Conservation (phyloP, 2,888 invertebrate genomes). For the Spilarctia lutea region DNA sequence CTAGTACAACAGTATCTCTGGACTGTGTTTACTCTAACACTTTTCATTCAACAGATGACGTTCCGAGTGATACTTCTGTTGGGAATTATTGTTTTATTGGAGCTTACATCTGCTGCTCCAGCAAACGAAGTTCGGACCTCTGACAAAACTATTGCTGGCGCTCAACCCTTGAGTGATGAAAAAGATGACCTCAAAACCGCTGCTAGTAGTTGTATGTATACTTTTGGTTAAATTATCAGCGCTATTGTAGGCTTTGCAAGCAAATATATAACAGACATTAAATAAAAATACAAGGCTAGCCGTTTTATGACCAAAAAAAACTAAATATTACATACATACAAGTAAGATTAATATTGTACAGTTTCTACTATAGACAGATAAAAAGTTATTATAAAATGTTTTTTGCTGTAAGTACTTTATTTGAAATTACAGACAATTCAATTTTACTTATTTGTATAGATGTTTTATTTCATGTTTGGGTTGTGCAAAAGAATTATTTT, state of each 20-base stretch:
- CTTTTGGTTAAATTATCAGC: too few species aligned
- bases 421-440: too few species aligned
- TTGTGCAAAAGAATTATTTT: not conserved
- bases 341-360: too few species aligned
- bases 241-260: too few species aligned
- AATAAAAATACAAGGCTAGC: too few species aligned
- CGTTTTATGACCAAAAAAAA: too few species aligned
- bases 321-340: too few species aligned
- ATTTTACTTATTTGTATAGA: too few species aligned
- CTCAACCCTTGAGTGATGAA: constrained; percentile 40
- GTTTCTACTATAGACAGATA: too few species aligned
- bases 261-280: too few species aligned
- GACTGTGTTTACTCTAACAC: not conserved
- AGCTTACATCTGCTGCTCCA: constrained; percentile 52
- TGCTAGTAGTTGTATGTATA: constrained; percentile 73
- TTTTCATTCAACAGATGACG: constrained; percentile 61
- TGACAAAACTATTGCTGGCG: constrained; percentile 37
- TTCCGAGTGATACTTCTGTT: constrained; percentile 50
- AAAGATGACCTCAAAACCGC: constrained; percentile 72
- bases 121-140: constrained; percentile 38
- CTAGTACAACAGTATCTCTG: not conserved
- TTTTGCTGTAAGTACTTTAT: too few species aligned
- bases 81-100: constrained; percentile 40
- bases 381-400: too few species aligned
- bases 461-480: not conserved